Evolutionary conservation across 2,888 invertebrate species (phyloP), one percentile per base, ranked within the genome.

Genomic region (Ptychoptera contaminata): DNA sequence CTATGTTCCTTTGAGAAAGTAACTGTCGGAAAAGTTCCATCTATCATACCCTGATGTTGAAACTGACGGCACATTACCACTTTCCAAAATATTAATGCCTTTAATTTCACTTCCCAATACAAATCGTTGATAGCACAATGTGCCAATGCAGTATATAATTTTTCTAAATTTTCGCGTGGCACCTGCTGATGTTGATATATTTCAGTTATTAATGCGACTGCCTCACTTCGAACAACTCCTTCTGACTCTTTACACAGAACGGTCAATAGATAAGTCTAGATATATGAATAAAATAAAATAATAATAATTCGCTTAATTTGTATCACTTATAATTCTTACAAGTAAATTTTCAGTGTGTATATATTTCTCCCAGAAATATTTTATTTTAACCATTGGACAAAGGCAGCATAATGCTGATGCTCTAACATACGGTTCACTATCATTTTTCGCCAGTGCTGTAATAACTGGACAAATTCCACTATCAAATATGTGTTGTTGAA

Each of bases 81-180:
- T 44, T 71, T 71, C 85, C 86, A 87, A 55, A 82, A 86, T 46
- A 70, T 67, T 1, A 87, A 58, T 0, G 82, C 78, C 45, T 73
- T 74, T 1, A 78, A 65, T 61, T 84, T 83, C 0, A 85, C 85
- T 59, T 87, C 86, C 84, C 86, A 85, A 56, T 87, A 80, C 46
- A 85, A 71, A 59, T 87, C 87, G 9, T 71, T 67, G 1, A 77
- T 69, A 1, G 79, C 76, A 1, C 80, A 74, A 11, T 73, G 69
- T 0, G 74, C 70, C 72, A 85, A 77, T 5, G 77, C 72, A 29
- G 73, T 70, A 53, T 75, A 77, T 5, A 85, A 62, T 1, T 63
- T 60, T 32, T 71, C 67, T 49, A 74, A 69, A 51, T 72, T 68
- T 8, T 63, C 59, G 12, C 64, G 62, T 14, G 73, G 63, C 51